Base-by-base conservation (phyloP, 2,797 vertebrate genomes). In the Epinephelus coioides region DNA sequence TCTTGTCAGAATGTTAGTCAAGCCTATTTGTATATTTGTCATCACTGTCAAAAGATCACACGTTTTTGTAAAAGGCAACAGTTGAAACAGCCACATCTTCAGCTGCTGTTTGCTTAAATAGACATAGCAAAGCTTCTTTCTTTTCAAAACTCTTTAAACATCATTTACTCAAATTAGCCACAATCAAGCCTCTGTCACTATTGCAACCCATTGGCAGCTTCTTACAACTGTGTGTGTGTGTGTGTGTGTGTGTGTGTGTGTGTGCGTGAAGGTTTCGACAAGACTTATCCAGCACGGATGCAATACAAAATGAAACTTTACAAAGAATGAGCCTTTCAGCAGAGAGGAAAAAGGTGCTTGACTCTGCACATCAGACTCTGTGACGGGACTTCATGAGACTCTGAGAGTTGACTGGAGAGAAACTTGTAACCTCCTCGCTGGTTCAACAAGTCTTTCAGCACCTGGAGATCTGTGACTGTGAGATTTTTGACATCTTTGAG, bases 201-300 rank as follows among this genome's bases (percentile, higher is more conserved):
- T 73, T 79, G 64, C 69, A 85, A 61, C 76, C 69, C 75, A 78
- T 64, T 69, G 85, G 87, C 82, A 90, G 81, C 84, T 73, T 72
- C 69, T 68, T 19, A 23, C 51, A 66, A 65, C 38, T 56, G 25
- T 64, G 47, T 60, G 56, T 64, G 68, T 51, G 53, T 4, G n/a
- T 15, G 57, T 30, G 50, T 19, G 46, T 79, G 53, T 54, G 34
- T 40, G 34, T 64, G 47, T 64, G 68, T 51, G 53, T 4, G n/a
- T 15, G 57, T 30, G 50, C 19, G 46, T 79, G 53, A 34, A 34
- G 54, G 49, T 59, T 77, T 66, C 30, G 43, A 63, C 55, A 23
- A 60, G 51, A 55, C 49, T 62, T 23, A 44, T 73, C 54, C 62
- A 51, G 66, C 77, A 69, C 46, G 65, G 73, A 84, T 88, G 84